phyloP scores from a whole-genome alignment of 2,888 invertebrate species.

The Diaperis boleti region DNA sequence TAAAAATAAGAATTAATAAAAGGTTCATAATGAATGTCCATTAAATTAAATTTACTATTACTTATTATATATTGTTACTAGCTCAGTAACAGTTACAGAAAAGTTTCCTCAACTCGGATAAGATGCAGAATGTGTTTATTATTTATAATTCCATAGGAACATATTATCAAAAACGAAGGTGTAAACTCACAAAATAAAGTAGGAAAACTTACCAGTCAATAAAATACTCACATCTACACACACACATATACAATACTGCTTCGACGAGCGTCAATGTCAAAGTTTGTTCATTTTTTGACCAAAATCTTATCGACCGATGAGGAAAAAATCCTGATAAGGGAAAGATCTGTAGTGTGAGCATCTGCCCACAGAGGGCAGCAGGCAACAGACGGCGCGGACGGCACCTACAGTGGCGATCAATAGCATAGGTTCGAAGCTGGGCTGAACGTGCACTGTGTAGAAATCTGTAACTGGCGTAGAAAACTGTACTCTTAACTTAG shows the following conservation, averaged over 20 bases:
- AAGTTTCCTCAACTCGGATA: too few relatives aligned
- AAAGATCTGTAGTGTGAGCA: neutral
- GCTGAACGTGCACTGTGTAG: neutral
- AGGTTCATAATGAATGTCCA: too few relatives aligned
- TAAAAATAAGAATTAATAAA: too few relatives aligned
- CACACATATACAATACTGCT: slow-evolving; percentile 1
- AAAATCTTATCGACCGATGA: slow-evolving; percentile 17
- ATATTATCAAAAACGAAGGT: neutral
- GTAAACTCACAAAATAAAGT: neutral
- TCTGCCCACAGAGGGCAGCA: neutral
- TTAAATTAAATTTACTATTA: too few relatives aligned
- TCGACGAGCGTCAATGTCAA: slow-evolving; percentile 14
- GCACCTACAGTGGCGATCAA: neutral
- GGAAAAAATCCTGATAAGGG: slow-evolving; percentile 25
- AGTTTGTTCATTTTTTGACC: slow-evolving; percentile 17
- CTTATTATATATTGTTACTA: too few relatives aligned
- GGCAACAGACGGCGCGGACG: neutral
- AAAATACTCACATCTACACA: slow-evolving; percentile 20
- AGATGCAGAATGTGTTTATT: too few relatives aligned
- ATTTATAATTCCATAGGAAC: too few relatives aligned
- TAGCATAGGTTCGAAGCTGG: neutral
- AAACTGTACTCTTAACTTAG: too few relatives aligned
- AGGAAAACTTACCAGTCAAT: slow-evolving; percentile 2
- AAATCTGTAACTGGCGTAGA: neutral
- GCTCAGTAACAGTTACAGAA: too few relatives aligned